Conservation (phyloP, 2,113 vertebrate genomes). For the Trichechus manatus region DNA sequence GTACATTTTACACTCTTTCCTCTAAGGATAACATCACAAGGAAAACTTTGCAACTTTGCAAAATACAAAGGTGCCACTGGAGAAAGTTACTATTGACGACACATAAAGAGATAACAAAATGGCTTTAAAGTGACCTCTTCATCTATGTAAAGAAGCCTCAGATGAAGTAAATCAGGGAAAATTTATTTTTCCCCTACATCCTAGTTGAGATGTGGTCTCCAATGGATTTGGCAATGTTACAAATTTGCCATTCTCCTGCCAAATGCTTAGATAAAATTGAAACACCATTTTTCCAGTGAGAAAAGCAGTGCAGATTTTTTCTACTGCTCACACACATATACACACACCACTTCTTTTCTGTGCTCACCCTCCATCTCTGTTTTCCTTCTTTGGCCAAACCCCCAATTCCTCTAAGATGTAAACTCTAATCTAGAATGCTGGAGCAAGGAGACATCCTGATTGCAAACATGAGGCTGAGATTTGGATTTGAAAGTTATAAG, state of each 20-base stretch:
- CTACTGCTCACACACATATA: not conserved
- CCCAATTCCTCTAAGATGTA: not conserved
- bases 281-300: not conserved
- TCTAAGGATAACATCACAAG: slow-evolving; percentile 68
- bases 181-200: not conserved
- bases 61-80: slow-evolving; percentile 58
- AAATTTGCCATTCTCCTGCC: not conserved
- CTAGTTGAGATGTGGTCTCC: not conserved
- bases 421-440: not conserved
- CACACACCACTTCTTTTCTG: accelerated
- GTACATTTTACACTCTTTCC: slow-evolving; percentile 78
- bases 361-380: accelerated
- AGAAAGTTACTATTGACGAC: slow-evolving; percentile 64
- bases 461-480: not conserved
- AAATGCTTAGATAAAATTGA: not conserved
- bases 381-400: not conserved
- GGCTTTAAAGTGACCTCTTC: slow-evolving; percentile 23
- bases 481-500: not conserved
- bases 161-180: not conserved
- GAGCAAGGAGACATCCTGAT: not conserved
- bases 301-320: not conserved
- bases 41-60: slow-evolving; percentile 67
- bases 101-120: slow-evolving; percentile 19
- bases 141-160: not conserved
- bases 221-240: not conserved